Base-by-base conservation (phyloP, 2,113 vertebrate genomes). In the Amblyornis subalaris region DNA sequence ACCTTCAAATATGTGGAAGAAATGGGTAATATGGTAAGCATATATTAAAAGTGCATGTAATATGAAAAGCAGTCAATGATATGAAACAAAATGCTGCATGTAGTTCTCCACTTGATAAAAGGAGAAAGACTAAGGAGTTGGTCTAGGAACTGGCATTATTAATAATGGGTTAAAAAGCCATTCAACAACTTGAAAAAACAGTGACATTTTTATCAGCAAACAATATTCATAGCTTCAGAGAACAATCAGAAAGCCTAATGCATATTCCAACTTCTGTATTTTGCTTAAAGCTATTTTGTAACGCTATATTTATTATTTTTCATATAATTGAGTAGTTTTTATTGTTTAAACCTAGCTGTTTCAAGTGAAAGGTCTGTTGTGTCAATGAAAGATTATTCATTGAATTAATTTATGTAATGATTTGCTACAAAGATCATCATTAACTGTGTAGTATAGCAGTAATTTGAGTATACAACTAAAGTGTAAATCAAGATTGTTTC, bases 101-200 rank as follows among this genome's bases (percentile, higher is more conserved):
- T 72, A 9, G 5, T 62, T 94, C 16, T 89, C 29, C 53, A 12
- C 0, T 14, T 94, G n/a, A 5, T 95, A 40, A 85, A 79, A 92
- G n/a, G 8, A 51, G 33, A 48, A 94, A 72, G 83, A 79, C 24
- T 62, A 71, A 74, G 44, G 48, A 85, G 45, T 12, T 75, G 25
- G 5, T 69, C 89, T 91, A 80, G 74, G 73, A 90, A 77, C 40
- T 89, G 51, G 45, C 19, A 4, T 36, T 85, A 38, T 57, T 96
- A 86, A 88, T 96, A 86, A 88, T 90, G 18, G 14, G 24, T 94
- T 93, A 85, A 54, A 62, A 64, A 95, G 29, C 33, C 83, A 16
- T 70, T 96, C 15, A 90, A 0, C 40, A 82, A 38, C 74, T 70
- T 58, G 40, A 74, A 83, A 73, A 95, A 92, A 61, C 5, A 77